Percentiles rank a stretch among this genome's conserved stretches.
Evolutionary conservation across 2,797 vertebrate genomes (phyloP).

Genomic region (Rhinella marina): DNA sequence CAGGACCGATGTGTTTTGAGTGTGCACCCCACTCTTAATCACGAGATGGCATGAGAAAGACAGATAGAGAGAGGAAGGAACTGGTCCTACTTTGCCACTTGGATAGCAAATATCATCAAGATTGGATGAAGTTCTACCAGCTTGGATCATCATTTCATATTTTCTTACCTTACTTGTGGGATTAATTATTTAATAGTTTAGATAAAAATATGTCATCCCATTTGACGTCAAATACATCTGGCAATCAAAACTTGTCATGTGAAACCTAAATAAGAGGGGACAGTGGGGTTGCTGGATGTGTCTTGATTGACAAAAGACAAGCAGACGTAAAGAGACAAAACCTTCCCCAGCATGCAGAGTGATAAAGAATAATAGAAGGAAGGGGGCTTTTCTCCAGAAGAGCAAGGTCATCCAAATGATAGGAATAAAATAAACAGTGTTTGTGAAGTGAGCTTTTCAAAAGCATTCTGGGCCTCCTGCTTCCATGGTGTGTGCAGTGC

Average conservation of each 20-base stretch:
- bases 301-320: constrained; percentile 79
- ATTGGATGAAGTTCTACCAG: background rate
- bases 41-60: background rate
- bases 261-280: constrained; percentile 29
- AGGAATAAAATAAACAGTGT: constrained; percentile 80
- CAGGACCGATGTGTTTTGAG: no score
- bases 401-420: constrained; percentile 78
- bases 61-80: background rate
- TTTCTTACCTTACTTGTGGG: background rate
- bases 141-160: background rate
- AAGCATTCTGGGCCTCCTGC: constrained; percentile 69
- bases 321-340: constrained; percentile 77
- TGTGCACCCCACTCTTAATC: no score
- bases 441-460: constrained; percentile 73
- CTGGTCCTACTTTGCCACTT: background rate
- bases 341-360: constrained; percentile 75
- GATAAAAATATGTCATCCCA: background rate
- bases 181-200: background rate
- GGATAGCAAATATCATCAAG: background rate
- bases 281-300: constrained; percentile 63
- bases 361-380: constrained; percentile 79
- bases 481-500: constrained; percentile 70
- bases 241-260: constrained; percentile 16
- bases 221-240: background rate
- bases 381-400: constrained; percentile 76